Conservation (phyloP, 2,888 invertebrate species). For the Eupsilia transversa region DNA sequence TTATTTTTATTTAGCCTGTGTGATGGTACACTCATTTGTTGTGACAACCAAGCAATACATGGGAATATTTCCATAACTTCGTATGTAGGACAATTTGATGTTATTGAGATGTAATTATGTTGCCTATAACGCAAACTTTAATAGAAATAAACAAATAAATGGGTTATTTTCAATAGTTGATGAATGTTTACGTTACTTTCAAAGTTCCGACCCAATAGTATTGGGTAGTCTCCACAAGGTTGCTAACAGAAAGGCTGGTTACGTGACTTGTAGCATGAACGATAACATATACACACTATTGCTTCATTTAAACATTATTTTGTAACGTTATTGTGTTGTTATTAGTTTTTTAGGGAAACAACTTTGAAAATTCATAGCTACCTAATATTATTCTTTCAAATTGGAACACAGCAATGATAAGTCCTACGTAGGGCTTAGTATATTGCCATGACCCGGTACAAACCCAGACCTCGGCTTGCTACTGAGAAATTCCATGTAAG, state of each 20-base stretch:
- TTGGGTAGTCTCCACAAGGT: conserved; percentile 43
- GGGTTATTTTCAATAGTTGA: background rate
- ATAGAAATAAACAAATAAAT: background rate
- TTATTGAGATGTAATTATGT: background rate
- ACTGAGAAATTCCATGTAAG: background rate
- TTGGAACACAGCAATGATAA: background rate
- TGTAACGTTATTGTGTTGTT: background rate
- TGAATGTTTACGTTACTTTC: background rate
- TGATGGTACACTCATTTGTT: conserved; percentile 1
- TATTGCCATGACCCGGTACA: too few relatives aligned
- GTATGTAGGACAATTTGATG: background rate
- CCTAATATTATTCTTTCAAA: background rate
- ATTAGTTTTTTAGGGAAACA: background rate
- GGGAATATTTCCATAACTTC: background rate
- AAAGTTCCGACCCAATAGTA: conserved; percentile 6
- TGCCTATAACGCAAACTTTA: background rate
- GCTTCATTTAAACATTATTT: conserved; percentile 15
- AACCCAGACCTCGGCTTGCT: background rate
- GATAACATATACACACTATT: background rate
- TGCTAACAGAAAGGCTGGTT: conserved; percentile 36
- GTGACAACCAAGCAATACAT: background rate
- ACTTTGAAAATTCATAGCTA: background rate
- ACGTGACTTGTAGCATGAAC: conserved; percentile 56
- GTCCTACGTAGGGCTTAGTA: too few relatives aligned
- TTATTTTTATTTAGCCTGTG: background rate